These are phyloP conservation scores for Chloroceryle inda DNA, from an alignment of 2,797 vertebrate species.

Conservation along the genomic window DNA sequence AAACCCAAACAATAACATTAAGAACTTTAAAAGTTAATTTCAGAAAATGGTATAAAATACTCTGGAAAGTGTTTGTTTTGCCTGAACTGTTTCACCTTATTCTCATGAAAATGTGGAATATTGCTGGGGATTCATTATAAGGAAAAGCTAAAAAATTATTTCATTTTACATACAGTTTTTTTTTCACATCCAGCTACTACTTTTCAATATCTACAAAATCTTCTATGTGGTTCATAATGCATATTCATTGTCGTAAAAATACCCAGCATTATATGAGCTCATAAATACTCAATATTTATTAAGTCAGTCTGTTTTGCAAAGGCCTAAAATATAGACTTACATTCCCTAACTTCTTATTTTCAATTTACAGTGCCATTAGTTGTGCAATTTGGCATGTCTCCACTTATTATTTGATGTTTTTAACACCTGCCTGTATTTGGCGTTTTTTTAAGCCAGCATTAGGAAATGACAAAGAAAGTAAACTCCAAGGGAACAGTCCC, in stretches of 20 bases:
- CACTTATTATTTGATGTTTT: constrained; percentile 36
- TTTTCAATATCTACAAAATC: neutral
- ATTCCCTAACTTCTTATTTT: constrained; percentile 54
- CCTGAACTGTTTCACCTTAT: neutral
- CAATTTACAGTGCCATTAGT: constrained; percentile 56
- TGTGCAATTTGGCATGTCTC: constrained; percentile 59
- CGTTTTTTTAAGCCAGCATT: neutral
- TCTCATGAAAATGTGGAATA: neutral
- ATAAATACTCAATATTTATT: constrained; percentile 39
- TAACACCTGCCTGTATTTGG: constrained; percentile 44
- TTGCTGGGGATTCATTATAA: neutral
- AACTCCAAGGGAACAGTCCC: neutral
- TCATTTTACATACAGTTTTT: neutral
- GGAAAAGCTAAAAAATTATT: neutral
- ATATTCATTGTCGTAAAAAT: neutral
- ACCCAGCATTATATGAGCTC: neutral
- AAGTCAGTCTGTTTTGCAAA: constrained; percentile 26
- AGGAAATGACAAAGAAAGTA: neutral
- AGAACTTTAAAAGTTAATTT: neutral
- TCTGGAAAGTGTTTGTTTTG: neutral
- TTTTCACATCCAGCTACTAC: neutral
- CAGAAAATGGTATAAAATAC: neutral
- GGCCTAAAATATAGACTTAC: constrained; percentile 11
- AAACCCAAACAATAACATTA: neutral
- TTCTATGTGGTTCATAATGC: neutral